Base-by-base conservation (phyloP, 2,888 invertebrate genomes). In the Cephalotes varians region DNA sequence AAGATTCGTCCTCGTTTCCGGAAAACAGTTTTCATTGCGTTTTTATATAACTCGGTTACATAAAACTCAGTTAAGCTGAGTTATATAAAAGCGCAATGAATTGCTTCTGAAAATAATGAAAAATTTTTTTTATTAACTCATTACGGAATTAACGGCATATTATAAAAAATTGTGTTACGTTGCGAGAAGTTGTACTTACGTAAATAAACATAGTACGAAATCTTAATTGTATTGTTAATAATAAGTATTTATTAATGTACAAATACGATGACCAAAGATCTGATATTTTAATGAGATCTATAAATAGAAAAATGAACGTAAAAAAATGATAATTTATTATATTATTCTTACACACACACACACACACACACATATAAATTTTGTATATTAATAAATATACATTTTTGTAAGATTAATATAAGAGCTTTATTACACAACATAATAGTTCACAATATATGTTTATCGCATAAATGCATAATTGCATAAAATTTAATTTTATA, bases 11-110 rank as follows among this genome's bases (percentile, higher is more conserved):
- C 5, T 51, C 15, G 12, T 76, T 67, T 67, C 69, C n/a, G 15
- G 10, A 2, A 54, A 6, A n/a, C 37, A 51, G 21, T 67, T n/a
- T n/a, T 67, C 49, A 15, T 67, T 21, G 28, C 28, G 34, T 12
- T 67, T 40, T 51, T 74, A 64, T 51, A 15, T 58, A 73, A 44
- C 64, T 34, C n/a, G 6, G 51, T 69, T 69, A 51, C 10, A 34
- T 69, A 49, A 49, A 49, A 49, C 49, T 49, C 31, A 69, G 21
- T 74, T 73, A 34, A 64, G 5, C 34, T 5, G 44, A 74, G 25
- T 74, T 74, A 73, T 21, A 31, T 44, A 74, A 73, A 58, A 60
- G 21, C 31, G 64, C 31, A 12, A 74, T 47, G 9, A 47, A 74
- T 31, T 34, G 34, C 44, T 67, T 37, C 51, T n/a, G 21, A 37